Evolutionary conservation across 2,113 vertebrate genomes (phyloP), one percentile per base, ranked within the genome.

Genomic region (Tor tambroides): DNA sequence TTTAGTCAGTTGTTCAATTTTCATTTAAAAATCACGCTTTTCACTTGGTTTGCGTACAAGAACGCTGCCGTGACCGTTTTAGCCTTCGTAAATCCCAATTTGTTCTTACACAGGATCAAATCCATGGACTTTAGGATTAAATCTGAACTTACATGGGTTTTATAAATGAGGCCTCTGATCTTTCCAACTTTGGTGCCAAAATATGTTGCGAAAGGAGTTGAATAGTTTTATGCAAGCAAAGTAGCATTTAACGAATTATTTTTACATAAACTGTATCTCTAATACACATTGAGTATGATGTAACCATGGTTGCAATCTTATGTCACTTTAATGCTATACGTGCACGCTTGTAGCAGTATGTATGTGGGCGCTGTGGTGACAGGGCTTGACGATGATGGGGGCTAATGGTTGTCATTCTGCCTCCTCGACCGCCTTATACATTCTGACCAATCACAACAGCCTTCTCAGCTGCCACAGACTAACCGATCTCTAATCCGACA

Each of bases 261-360:
- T 85, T 87, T 87, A 88, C 89, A 90, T 91, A 90, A 91, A 91
- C 89, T 88, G 89, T 88, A 91, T 93, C 92, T 92, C 93, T 92
- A 89, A 94, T 95, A 95, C 94, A 94, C 94, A 94, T 94, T 90
- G 93, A 94, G 93, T 93, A 90, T 93, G 93, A 92, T 92, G 93
- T 93, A 94, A 94, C 92, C 89, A 90, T 90, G 90, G 92, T 94
- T 93, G 89, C 92, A 92, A 91, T 93, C 92, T 90, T 91, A 89
- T 91, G 94, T 95, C 94, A 95, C 94, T 96, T 95, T 94, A 95
- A 94, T 94, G 94, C 94, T 94, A 91, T 94, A 92, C 85, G 92
- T 95, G 94, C 95, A 95, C 93, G 93, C 93, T 87, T 87, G 92
- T 92, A 94, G 92, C 92, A 91, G 90, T 92, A 91, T 93, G 92